Conservation (phyloP, 2,888 invertebrate species). For the Tuta absoluta region DNA sequence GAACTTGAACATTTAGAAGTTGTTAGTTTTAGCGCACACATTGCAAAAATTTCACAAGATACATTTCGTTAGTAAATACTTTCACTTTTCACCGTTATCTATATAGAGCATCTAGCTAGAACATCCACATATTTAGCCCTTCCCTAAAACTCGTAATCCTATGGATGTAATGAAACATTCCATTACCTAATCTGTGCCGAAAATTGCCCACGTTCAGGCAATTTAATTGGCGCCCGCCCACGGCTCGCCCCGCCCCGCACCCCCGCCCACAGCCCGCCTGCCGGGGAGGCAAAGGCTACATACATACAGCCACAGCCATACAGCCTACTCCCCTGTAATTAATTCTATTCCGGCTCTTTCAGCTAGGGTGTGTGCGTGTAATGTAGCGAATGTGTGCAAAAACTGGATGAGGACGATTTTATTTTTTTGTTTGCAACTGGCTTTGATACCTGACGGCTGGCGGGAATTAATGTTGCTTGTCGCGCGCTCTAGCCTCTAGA, state of each 20-base stretch:
- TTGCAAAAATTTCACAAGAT: no score
- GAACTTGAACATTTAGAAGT: no score
- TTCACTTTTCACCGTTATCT: neutral
- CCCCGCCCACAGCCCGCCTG: constrained; percentile 23
- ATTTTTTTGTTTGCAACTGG: constrained; percentile 20
- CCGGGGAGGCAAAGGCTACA: constrained; percentile 30
- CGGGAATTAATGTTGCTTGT: constrained; percentile 17
- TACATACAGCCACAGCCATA: constrained; percentile 27
- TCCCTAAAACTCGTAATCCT: neutral
- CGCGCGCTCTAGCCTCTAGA: constrained; percentile 8
- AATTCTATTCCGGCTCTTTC: constrained; percentile 57
- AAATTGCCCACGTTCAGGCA: constrained; percentile 44
- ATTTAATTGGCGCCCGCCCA: constrained; percentile 49
- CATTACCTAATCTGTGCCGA: constrained; percentile 44
- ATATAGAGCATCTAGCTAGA: neutral
- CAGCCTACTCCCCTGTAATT: constrained; percentile 48
- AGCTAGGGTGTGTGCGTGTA: constrained; percentile 36
- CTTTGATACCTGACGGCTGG: constrained; percentile 16
- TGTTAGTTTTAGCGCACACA: no score
- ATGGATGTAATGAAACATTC: constrained; percentile 27
- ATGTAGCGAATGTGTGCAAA: constrained; percentile 23
- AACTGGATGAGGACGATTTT: constrained; percentile 20
- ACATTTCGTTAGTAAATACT: no score
- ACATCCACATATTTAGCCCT: neutral
- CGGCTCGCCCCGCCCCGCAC: constrained; percentile 40